A percentile compares a stretch with the other conserved stretches of the same genome.
Evolutionary conservation across 2,797 vertebrate genomes (phyloP).

Genomic region (Sarcoramphus papa): DNA sequence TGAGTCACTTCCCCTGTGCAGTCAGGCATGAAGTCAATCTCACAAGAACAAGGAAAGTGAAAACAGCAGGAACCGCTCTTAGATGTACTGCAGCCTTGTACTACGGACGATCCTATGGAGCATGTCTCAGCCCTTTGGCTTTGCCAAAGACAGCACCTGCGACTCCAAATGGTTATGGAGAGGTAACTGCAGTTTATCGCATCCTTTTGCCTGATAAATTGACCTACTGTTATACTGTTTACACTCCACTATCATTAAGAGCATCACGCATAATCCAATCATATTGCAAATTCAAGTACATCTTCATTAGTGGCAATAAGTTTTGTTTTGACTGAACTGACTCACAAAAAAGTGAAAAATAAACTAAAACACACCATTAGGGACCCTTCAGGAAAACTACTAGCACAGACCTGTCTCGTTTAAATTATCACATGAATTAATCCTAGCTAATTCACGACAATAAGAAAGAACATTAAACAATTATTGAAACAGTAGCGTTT

Average conservation of each 20-base stretch:
- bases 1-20: neutral
- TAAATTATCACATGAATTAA: neutral
- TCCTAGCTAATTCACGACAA: neutral
- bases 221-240: neutral
- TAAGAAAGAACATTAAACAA: neutral
- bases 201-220: neutral
- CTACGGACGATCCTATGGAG: rapidly evolving
- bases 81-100: rapidly evolving
- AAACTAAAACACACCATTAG: neutral
- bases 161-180: neutral
- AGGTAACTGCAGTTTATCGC: neutral
- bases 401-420: neutral
- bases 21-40: neutral
- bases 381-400: neutral
- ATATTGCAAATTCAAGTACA: neutral
- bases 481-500: neutral
- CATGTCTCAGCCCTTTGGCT: neutral
- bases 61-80: rapidly evolving
- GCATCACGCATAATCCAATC: neutral
- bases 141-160: neutral
- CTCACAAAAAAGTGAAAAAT: neutral
- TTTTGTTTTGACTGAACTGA: neutral
- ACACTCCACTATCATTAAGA: neutral
- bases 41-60: neutral
- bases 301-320: neutral